Percentiles rank a stretch among this genome's conserved stretches.
Evolutionary conservation across 2,888 invertebrate species (phyloP).

Genomic region (Hydroisotoma schaefferi): DNA sequence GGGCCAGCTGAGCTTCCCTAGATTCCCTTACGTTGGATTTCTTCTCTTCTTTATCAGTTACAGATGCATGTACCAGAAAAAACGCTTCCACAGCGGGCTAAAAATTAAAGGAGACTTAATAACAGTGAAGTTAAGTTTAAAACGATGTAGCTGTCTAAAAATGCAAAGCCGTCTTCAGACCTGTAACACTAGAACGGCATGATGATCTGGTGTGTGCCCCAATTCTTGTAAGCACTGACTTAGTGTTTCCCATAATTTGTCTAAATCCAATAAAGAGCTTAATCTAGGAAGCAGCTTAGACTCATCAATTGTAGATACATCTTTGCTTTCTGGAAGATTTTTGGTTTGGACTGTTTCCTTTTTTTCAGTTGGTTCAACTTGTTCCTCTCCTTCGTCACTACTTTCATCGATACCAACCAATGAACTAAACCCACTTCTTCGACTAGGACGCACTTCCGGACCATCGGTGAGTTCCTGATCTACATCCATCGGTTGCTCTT

Average conservation of each 20-base stretch:
- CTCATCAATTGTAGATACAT: conserved; percentile 31
- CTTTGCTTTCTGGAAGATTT: conserved; percentile 18
- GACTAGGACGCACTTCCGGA: background rate
- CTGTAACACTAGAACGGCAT: conserved; percentile 79
- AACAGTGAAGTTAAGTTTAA: background rate
- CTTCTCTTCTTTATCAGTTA: conserved; percentile 52
- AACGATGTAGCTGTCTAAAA: background rate
- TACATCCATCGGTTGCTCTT: conserved; percentile 41
- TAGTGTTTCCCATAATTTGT: conserved; percentile 72
- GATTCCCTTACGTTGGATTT: conserved; percentile 49
- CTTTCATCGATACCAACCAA: conserved; percentile 13
- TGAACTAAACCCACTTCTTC: background rate
- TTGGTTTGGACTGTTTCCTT: conserved; percentile 29
- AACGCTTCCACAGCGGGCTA: conserved; percentile 84
- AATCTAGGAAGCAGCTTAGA: conserved; percentile 56
- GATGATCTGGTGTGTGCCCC: conserved; percentile 78
- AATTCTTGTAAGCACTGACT: conserved; percentile 73
- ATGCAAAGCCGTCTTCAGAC: conserved; percentile 49
- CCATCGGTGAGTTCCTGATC: conserved; percentile 18
- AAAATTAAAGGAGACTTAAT: conserved; percentile 38
- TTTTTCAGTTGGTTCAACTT: conserved; percentile 8
- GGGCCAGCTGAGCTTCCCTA: conserved; percentile 55
- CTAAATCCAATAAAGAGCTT: conserved; percentile 68
- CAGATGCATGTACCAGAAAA: conserved; percentile 78
- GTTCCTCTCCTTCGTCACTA: conserved; percentile 16